phyloP scores from a whole-genome alignment of 2,113 vertebrate species.

The Colossoma macropomum region DNA sequence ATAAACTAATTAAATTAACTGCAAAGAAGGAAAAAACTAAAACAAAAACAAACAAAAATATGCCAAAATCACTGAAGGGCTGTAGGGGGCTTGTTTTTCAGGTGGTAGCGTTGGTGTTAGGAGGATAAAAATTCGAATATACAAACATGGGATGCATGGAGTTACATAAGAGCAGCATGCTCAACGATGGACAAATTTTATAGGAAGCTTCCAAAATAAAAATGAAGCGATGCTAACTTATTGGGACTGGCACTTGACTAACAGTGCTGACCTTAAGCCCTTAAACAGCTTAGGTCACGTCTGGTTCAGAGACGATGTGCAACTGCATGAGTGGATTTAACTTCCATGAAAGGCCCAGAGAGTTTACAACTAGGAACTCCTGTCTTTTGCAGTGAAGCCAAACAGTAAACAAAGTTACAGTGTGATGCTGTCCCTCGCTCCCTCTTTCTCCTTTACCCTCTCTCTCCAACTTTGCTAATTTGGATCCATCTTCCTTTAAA shows the following conservation, averaged over 20 bases:
- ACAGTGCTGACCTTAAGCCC: conserved; percentile 7
- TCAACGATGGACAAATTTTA: background rate
- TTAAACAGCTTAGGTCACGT: background rate
- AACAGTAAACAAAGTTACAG: conserved; percentile 26
- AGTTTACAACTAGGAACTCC: background rate
- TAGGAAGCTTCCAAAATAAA: background rate
- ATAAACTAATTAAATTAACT: too few species aligned
- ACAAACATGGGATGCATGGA: too few species aligned
- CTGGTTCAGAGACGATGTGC: background rate
- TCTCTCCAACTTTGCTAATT: too few species aligned
- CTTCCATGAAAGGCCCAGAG: background rate
- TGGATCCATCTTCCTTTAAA: background rate
- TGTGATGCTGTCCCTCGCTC: background rate
- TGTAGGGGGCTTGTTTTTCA: too few species aligned
- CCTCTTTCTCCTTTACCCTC: too few species aligned
- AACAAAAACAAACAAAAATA: too few species aligned
- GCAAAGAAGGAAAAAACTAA: too few species aligned
- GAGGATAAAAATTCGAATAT: too few species aligned
- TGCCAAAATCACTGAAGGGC: too few species aligned
- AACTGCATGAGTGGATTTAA: background rate
- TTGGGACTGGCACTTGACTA: background rate
- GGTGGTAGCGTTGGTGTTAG: too few species aligned
- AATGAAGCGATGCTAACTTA: background rate
- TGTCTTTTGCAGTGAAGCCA: background rate
- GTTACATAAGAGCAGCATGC: too few species aligned